These are phyloP conservation scores for Thinocorus orbignyianus DNA, from an alignment of 2,113 vertebrate genomes.

Conservation along the genomic window DNA sequence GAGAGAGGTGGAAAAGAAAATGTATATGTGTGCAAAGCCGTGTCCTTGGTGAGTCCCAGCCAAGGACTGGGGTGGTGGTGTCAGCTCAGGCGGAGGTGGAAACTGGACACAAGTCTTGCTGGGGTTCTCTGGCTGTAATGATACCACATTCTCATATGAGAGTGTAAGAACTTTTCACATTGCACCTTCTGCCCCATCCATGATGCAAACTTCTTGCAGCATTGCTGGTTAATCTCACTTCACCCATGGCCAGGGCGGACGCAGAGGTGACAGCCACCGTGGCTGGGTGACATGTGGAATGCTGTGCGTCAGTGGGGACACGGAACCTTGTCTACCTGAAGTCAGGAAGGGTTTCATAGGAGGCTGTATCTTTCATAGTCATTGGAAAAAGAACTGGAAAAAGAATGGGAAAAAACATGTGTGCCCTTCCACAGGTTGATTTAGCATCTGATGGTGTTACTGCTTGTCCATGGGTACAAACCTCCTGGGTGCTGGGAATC, in stretches of 20 bases:
- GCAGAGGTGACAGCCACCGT: not conserved
- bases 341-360: not conserved
- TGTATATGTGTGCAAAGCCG: not conserved
- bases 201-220: not conserved
- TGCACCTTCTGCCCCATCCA: not conserved
- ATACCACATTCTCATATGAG: not conserved
- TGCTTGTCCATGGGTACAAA: rapidly evolving
- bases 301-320: not conserved
- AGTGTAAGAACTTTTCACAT: not conserved
- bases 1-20: not conserved
- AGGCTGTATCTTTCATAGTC: rapidly evolving
- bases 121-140: not conserved
- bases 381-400: not conserved
- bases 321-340: not conserved
- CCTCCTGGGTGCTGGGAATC: not conserved
- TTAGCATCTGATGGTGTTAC: rapidly evolving
- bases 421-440: not conserved
- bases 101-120: not conserved
- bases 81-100: not conserved
- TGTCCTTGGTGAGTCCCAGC: not conserved
- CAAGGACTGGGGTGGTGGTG: not conserved
- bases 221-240: not conserved
- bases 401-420: not conserved
- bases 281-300: not conserved
- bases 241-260: not conserved